A percentile compares a stretch with the other conserved stretches of the same genome.
These are phyloP conservation scores for Lasioglossum vierecki DNA, from an alignment of 2,888 invertebrate genomes.

Conservation along the genomic window DNA sequence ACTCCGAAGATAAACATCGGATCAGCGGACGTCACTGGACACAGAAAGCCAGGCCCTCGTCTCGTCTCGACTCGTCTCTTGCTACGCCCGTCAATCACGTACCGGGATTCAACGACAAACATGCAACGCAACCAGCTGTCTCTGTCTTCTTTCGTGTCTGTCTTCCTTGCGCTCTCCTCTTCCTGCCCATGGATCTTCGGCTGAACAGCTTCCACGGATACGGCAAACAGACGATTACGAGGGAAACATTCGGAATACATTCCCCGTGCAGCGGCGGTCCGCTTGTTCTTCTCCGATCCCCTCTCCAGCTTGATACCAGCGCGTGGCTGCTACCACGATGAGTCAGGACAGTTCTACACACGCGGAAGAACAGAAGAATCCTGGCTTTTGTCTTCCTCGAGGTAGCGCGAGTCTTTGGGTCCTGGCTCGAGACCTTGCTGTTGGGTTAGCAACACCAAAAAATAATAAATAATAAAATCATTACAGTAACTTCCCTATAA, in stretches of 20 bases:
- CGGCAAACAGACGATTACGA: conserved; percentile 67
- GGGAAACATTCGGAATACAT: conserved; percentile 68
- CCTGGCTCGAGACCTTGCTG: not conserved
- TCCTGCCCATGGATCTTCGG: conserved; percentile 29
- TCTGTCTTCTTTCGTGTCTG: conserved; percentile 4
- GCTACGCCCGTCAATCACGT: conserved; percentile 69
- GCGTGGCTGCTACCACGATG: conserved; percentile 61
- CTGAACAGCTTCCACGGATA: conserved; percentile 27
- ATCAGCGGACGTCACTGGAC: conserved; percentile 63
- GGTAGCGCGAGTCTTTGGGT: not conserved
- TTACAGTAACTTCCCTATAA: too few relatives aligned
- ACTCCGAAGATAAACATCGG: conserved; percentile 69
- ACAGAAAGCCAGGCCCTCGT: conserved; percentile 62
- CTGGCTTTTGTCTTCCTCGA: not conserved
- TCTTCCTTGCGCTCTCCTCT: conserved; percentile 11
- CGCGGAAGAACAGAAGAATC: conserved; percentile 14
- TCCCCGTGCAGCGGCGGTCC: conserved; percentile 44
- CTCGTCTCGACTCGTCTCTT: conserved; percentile 26
- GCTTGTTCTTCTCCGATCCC: conserved; percentile 60
- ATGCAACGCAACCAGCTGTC: conserved; percentile 71
- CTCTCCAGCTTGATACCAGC: conserved; percentile 51
- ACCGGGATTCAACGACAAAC: conserved; percentile 65
- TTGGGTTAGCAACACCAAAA: not conserved
- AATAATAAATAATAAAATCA: too few relatives aligned
- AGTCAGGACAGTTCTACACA: conserved; percentile 47